Evolutionary conservation across 2,888 invertebrate species (phyloP).

Genomic region (Synergus japonicus): DNA sequence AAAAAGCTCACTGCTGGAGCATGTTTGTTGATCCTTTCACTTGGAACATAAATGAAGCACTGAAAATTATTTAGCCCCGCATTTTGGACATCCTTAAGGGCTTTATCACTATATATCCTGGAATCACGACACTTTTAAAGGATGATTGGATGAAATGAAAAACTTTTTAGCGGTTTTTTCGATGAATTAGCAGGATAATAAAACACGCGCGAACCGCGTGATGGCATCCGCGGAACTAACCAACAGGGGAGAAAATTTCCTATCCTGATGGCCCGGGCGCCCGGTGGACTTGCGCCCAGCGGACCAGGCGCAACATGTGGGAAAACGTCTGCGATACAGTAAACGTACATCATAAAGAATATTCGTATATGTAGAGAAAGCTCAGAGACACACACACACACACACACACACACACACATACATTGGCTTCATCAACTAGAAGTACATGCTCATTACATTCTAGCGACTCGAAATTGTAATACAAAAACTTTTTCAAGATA

Average conservation of each 20-base stretch:
- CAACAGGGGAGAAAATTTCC: slow-evolving; percentile 51
- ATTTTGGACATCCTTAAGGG: slow-evolving; percentile 17
- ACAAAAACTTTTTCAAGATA: neutral
- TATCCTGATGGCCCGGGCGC: slow-evolving; percentile 72
- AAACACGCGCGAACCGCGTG: slow-evolving; percentile 28
- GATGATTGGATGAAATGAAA: neutral
- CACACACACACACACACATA: neutral
- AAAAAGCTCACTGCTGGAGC: slow-evolving; percentile 29
- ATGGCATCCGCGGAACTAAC: slow-evolving; percentile 56
- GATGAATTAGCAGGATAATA: neutral
- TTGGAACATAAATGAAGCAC: slow-evolving; percentile 5
- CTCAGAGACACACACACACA: slow-evolving; percentile 43
- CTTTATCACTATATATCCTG: slow-evolving; percentile 1
- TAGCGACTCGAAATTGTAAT: neutral
- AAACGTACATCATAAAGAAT: slow-evolving; percentile 48
- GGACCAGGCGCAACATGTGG: slow-evolving; percentile 76
- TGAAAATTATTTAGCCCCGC: slow-evolving; percentile 16
- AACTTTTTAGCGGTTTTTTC: neutral
- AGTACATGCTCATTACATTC: slow-evolving; percentile 16
- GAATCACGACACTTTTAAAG: slow-evolving; percentile 10
- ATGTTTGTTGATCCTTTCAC: slow-evolving; percentile 19
- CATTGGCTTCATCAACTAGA: slow-evolving; percentile 45
- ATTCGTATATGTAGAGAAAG: slow-evolving; percentile 2
- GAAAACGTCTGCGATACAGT: slow-evolving; percentile 64
- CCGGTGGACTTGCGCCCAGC: slow-evolving; percentile 75